Conservation (phyloP, 1,140 invertebrate genomes). For the Pollicipes pollicipes region DNA sequence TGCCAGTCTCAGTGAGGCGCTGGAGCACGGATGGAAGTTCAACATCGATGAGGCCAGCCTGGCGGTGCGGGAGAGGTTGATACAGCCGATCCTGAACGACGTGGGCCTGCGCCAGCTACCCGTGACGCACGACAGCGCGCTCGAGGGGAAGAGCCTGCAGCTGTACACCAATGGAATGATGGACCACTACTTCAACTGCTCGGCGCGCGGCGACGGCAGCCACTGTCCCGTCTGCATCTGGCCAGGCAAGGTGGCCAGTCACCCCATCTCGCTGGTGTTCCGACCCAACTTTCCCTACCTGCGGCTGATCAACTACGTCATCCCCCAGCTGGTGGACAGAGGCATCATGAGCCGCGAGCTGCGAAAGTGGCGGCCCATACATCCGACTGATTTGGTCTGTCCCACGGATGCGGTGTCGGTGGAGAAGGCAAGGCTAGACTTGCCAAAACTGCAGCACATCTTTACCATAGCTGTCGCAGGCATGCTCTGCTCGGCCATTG, state of each 20-base stretch:
- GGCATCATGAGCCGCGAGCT: neutral
- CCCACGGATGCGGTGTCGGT: too few species aligned
- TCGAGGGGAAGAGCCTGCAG: neutral
- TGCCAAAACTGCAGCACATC: too few species aligned
- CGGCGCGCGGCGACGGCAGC: too few species aligned
- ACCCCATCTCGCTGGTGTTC: neutral
- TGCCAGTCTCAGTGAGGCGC: neutral
- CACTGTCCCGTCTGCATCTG: neutral
- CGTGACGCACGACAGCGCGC: neutral
- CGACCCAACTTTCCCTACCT: neutral
- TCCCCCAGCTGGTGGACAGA: neutral
- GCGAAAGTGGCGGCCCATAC: neutral
- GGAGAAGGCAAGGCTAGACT: too few species aligned
- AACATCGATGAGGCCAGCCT: neutral
- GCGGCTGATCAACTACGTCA: neutral
- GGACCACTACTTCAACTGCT: neutral
- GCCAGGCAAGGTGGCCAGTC: too few species aligned
- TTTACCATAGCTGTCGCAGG: too few species aligned
- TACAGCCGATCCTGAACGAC: neutral
- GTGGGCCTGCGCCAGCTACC: neutral
- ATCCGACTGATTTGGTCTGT: too few species aligned
- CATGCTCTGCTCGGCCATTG: too few species aligned
- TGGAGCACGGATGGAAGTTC: conserved; percentile 21
- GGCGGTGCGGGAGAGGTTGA: neutral
- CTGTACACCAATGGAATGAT: neutral